Evolutionary conservation across 2,888 invertebrate species (phyloP).

Genomic region (Cataglyphis altisquamis): DNA sequence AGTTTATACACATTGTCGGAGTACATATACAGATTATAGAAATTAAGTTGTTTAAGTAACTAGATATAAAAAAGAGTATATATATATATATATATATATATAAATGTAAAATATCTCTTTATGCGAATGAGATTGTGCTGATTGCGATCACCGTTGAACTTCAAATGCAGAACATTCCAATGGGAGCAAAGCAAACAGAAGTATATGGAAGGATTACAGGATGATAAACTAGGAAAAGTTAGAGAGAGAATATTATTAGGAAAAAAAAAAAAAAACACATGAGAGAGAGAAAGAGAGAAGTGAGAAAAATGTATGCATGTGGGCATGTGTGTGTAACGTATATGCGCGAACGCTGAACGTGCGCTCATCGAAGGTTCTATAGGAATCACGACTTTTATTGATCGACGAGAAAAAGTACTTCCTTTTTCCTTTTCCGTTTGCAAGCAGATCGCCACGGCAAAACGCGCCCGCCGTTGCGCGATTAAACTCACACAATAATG

Average conservation of each 20-base stretch:
- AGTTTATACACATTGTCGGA: slow-evolving; percentile 74
- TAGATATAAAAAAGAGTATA: slow-evolving; percentile 66
- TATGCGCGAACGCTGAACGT: slow-evolving; percentile 22
- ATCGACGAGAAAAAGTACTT: slow-evolving; percentile 47
- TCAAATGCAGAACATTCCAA: slow-evolving; percentile 74
- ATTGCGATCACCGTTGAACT: slow-evolving; percentile 65
- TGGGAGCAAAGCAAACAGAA: slow-evolving; percentile 19
- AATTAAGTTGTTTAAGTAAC: slow-evolving; percentile 74
- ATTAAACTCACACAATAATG: slow-evolving; percentile 16
- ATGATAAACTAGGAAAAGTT: not conserved
- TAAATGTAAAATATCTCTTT: slow-evolving; percentile 73
- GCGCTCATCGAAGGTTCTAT: slow-evolving; percentile 45
- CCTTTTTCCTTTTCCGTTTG: slow-evolving; percentile 67
- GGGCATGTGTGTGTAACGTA: not conserved
- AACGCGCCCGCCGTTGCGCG: not conserved
- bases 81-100: slow-evolving; percentile 63
- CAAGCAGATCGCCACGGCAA: slow-evolving; percentile 22
- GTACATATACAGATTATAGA: slow-evolving; percentile 58
- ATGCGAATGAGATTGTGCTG: slow-evolving; percentile 62
- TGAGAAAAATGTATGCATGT: not conserved
- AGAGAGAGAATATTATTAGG: slow-evolving; percentile 36
- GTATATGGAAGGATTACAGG: not conserved
- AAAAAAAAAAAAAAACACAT: not conserved
- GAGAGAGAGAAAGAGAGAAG: slow-evolving; percentile 10
- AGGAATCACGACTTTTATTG: slow-evolving; percentile 50